Evolutionary conservation across 2,888 invertebrate genomes (phyloP).

Genomic region (Hyalella azteca): DNA sequence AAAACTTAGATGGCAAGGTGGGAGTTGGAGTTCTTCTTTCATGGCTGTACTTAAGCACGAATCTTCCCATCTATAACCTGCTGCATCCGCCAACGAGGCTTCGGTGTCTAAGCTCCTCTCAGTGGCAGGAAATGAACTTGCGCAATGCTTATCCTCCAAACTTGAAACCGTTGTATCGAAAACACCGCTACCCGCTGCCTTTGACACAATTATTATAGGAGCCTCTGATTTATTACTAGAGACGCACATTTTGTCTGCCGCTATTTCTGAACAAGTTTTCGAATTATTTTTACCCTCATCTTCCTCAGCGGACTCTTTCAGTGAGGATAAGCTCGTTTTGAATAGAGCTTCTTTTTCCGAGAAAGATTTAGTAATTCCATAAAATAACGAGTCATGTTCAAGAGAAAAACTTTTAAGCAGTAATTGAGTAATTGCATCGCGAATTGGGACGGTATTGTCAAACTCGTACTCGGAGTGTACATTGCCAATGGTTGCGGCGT

Average conservation of each 20-base stretch:
- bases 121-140: conserved; percentile 25
- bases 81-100: neutral
- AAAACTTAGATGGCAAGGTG: neutral
- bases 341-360: too few species aligned
- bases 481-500: too few species aligned
- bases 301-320: too few species aligned
- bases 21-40: neutral
- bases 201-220: neutral
- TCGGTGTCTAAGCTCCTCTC: neutral
- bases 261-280: too few species aligned
- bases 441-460: neutral
- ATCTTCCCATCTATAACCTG: conserved; percentile 30
- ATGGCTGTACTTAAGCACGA: conserved; percentile 9
- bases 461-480: neutral
- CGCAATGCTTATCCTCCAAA: conserved; percentile 33
- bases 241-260: too few species aligned
- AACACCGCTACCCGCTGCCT: neutral
- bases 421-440: neutral
- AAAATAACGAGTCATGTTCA: neutral
- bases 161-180: conserved; percentile 34
- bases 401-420: conserved; percentile 3
- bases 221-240: neutral
- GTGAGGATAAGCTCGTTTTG: too few species aligned
- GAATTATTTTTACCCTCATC: too few species aligned
- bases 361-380: too few species aligned